Evolutionary conservation across 2,888 invertebrate genomes (phyloP).

Genomic region (Cosmia trapezina): DNA sequence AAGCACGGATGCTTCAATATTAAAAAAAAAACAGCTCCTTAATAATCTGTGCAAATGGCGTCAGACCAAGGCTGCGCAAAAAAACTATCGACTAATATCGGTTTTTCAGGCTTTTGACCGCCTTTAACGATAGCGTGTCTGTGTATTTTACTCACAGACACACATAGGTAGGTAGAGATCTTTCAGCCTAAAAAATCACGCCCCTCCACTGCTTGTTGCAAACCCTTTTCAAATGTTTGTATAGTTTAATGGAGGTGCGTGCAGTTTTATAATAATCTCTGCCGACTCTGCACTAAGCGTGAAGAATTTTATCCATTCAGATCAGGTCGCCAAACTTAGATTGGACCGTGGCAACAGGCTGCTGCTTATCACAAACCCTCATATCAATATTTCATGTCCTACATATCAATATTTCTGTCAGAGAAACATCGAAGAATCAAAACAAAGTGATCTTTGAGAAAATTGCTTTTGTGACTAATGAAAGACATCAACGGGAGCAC

Average conservation of each 20-base stretch:
- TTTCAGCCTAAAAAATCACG: no score
- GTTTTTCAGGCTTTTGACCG: background rate
- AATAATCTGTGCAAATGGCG: background rate
- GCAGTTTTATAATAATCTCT: no score
- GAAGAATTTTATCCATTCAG: background rate
- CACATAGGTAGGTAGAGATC: background rate
- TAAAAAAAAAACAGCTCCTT: no score
- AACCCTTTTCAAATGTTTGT: no score
- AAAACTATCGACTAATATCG: background rate
- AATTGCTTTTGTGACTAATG: conserved; percentile 44
- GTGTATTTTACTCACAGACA: no score
- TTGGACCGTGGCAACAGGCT: no score
- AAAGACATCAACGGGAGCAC: conserved; percentile 54
- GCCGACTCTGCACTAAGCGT: background rate
- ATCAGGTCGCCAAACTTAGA: background rate
- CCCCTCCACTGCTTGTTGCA: no score
- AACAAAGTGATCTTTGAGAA: conserved; percentile 7
- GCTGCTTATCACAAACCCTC: background rate
- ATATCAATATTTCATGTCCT: background rate
- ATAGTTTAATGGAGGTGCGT: no score
- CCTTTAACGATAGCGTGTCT: no score
- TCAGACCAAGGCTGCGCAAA: background rate
- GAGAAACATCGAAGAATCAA: background rate
- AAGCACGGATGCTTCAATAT: background rate
- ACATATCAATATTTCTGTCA: conserved; percentile 1